These are phyloP conservation scores for Notodonta ziczac DNA, from an alignment of 2,888 invertebrate genomes.

Conservation along the genomic window DNA sequence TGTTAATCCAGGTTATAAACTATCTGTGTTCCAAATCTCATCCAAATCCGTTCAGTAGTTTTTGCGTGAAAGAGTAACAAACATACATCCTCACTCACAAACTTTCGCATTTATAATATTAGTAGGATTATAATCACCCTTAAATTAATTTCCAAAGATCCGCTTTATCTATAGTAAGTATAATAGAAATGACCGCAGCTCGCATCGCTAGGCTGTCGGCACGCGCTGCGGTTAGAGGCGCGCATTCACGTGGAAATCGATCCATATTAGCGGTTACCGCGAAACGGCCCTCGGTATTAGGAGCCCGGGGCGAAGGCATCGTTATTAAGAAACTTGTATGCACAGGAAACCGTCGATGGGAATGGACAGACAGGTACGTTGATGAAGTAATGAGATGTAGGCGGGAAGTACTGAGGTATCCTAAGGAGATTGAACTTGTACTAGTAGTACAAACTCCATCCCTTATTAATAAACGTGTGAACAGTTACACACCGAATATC, in stretches of 20 bases:
- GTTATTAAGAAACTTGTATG: neutral
- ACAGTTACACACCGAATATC: too few species aligned
- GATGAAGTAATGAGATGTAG: neutral
- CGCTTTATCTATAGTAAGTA: too few species aligned
- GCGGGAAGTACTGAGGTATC: neutral
- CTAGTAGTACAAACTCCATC: too few species aligned
- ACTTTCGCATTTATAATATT: too few species aligned
- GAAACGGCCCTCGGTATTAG: constrained; percentile 7
- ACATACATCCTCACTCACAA: too few species aligned
- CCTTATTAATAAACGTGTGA: too few species aligned
- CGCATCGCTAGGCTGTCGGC: constrained; percentile 14
- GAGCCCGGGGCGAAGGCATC: neutral
- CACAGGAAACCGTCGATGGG: neutral
- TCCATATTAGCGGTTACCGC: constrained; percentile 32
- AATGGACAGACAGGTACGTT: neutral
- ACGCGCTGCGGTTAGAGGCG: constrained; percentile 17
- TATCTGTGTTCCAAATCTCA: too few species aligned
- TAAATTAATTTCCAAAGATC: too few species aligned
- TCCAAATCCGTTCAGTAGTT: too few species aligned
- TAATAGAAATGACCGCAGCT: neutral
- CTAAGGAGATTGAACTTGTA: neutral
- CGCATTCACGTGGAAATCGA: constrained; percentile 42
- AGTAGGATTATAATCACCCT: too few species aligned
- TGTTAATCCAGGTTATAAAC: too few species aligned
- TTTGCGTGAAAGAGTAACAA: too few species aligned